A percentile compares a stretch with the other conserved stretches of the same genome.
Conservation (phyloP, 2,113 vertebrate species). For the Oryzias curvinotus region DNA sequence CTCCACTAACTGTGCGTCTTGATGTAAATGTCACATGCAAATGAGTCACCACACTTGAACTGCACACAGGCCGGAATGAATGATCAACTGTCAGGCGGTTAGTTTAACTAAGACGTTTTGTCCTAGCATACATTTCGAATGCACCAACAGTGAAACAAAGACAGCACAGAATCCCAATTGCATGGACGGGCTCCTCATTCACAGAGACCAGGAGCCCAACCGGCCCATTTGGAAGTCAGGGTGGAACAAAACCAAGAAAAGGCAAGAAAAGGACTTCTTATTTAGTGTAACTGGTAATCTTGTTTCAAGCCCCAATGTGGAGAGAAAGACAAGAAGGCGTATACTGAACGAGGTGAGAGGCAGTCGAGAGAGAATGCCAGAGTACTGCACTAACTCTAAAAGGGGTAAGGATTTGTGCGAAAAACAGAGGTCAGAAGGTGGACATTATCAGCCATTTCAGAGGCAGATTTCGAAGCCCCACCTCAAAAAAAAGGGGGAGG, state of each 20-base stretch:
- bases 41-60: slow-evolving; percentile 31
- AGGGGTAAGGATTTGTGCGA: slow-evolving; percentile 73
- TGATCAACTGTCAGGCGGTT: slow-evolving; percentile 12
- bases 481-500: slow-evolving; percentile 90
- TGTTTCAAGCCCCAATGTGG: slow-evolving; percentile 96
- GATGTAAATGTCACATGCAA: slow-evolving; percentile 37
- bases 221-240: slow-evolving; percentile 63
- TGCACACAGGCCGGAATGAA: slow-evolving; percentile 29
- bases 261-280: slow-evolving; percentile 37
- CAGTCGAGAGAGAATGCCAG: slow-evolving; percentile 81
- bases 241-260: not conserved
- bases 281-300: slow-evolving; percentile 61
- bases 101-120: slow-evolving; percentile 13
- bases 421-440: slow-evolving; percentile 84
- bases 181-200: slow-evolving; percentile 76
- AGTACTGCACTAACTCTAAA: slow-evolving; percentile 83
- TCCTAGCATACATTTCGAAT: slow-evolving; percentile 27
- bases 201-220: slow-evolving; percentile 72
- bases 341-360: slow-evolving; percentile 75
- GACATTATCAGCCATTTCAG: slow-evolving; percentile 94
- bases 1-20: slow-evolving; percentile 20
- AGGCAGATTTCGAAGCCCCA: slow-evolving; percentile 80
- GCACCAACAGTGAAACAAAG: slow-evolving; percentile 24
- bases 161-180: slow-evolving; percentile 66
- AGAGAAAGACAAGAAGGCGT: slow-evolving; percentile 78